Conservation (phyloP, 2,113 vertebrate genomes). For the Trinectes maculatus region DNA sequence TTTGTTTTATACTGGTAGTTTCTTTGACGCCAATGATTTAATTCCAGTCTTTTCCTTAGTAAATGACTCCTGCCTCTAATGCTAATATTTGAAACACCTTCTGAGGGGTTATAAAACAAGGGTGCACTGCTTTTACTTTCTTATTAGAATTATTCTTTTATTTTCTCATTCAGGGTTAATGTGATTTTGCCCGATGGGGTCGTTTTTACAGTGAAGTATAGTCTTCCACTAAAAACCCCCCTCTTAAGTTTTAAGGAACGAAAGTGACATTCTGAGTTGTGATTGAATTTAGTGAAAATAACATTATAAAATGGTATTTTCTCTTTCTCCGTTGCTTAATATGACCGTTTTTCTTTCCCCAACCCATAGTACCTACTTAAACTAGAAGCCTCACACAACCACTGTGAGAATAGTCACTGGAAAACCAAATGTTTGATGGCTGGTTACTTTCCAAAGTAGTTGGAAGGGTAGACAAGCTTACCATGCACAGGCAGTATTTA, state of each 20-base stretch:
- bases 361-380: neutral
- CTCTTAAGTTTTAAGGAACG: neutral
- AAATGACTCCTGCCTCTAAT: neutral
- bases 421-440: constrained; percentile 57
- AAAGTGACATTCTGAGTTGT: neutral
- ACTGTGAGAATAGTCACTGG: constrained; percentile 11
- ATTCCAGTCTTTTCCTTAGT: neutral
- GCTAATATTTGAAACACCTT: neutral
- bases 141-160: neutral
- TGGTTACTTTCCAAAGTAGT: constrained; percentile 49
- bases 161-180: neutral
- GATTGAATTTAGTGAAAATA: too few species aligned
- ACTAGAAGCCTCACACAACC: constrained; percentile 1
- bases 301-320: too few species aligned
- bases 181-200: neutral
- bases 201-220: neutral
- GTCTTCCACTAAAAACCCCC: neutral
- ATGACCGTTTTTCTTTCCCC: neutral
- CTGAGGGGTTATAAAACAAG: too few species aligned
- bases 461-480: constrained; percentile 29
- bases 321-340: too few species aligned
- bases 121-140: neutral
- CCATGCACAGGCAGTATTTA: constrained; percentile 37
- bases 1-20: neutral
- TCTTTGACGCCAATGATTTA: neutral